These are phyloP conservation scores for Arctia plantaginis DNA, from an alignment of 2,888 invertebrate genomes.

Conservation along the genomic window DNA sequence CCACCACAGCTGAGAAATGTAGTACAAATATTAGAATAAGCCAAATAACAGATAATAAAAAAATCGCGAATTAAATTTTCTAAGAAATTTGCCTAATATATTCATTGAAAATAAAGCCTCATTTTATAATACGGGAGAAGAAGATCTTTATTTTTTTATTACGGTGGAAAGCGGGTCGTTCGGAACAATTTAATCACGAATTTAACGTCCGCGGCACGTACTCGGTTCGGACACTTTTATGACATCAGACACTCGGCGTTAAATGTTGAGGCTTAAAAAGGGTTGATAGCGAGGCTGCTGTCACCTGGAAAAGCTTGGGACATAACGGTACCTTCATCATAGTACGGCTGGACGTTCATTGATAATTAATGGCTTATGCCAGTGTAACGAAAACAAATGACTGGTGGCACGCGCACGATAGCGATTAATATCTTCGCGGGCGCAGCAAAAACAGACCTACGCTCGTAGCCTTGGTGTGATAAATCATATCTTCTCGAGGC, in stretches of 20 bases:
- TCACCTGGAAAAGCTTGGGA: conserved; percentile 83
- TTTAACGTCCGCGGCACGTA: conserved; percentile 80
- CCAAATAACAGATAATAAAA: conserved; percentile 43
- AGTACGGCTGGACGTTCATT: conserved; percentile 82
- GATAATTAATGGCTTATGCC: conserved; percentile 85
- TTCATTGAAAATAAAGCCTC: conserved; percentile 57
- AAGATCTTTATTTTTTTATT: conserved; percentile 73
- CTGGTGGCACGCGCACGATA: conserved; percentile 82
- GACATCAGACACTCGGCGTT: conserved; percentile 84
- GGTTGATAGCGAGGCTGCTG: conserved; percentile 83
- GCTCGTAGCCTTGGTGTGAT: conserved; percentile 79
- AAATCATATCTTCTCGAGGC: conserved; percentile 85
- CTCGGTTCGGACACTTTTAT: conserved; percentile 85
- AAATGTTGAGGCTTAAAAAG: conserved; percentile 85
- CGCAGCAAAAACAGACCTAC: conserved; percentile 84
- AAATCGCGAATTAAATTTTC: conserved; percentile 48
- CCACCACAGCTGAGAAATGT: conserved; percentile 9
- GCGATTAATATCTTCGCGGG: conserved; percentile 85
- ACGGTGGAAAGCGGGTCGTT: conserved; percentile 67
- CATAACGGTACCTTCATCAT: conserved; percentile 83
- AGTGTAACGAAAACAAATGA: conserved; percentile 86
- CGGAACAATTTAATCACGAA: conserved; percentile 81
- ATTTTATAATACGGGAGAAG: conserved; percentile 61
- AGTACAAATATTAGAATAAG: conserved; percentile 29
- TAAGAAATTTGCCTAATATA: conserved; percentile 56